Evolutionary conservation across 2,797 vertebrate species (phyloP).

Genomic region (Cheirogaleus major): DNA sequence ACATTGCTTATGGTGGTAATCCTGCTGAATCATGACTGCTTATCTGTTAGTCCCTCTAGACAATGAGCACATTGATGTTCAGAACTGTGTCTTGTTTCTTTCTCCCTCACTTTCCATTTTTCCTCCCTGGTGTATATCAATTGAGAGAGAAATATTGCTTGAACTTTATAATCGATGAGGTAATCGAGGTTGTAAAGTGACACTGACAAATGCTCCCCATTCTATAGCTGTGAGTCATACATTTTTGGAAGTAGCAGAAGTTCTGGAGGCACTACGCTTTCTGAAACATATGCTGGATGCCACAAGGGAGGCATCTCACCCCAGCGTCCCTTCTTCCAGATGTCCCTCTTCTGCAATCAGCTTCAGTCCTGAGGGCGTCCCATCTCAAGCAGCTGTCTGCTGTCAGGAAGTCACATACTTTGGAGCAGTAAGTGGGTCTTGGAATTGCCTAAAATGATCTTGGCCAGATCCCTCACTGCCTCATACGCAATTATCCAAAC

Average conservation of each 20-base stretch:
- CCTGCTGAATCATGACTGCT: background rate
- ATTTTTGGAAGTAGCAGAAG: background rate
- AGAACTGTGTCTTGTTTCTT: background rate
- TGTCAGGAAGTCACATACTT: background rate
- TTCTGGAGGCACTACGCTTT: background rate
- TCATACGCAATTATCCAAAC: background rate
- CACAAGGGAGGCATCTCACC: background rate
- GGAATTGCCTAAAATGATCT: background rate
- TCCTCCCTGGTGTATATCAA: background rate
- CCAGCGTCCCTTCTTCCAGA: background rate
- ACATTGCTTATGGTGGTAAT: background rate
- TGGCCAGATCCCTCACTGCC: background rate
- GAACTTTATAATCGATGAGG: background rate
- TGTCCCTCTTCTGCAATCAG: background rate
- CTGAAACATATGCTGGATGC: background rate
- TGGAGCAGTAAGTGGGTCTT: background rate
- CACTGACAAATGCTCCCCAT: background rate
- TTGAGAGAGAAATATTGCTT: background rate
- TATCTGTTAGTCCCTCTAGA: background rate
- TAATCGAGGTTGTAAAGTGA: background rate
- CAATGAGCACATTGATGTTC: background rate
- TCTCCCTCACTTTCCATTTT: background rate
- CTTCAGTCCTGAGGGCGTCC: background rate
- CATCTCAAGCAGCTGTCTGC: background rate
- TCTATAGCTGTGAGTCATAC: background rate